Evolutionary conservation across 2,888 invertebrate genomes (phyloP).

Genomic region (Catotricha subobsoleta): DNA sequence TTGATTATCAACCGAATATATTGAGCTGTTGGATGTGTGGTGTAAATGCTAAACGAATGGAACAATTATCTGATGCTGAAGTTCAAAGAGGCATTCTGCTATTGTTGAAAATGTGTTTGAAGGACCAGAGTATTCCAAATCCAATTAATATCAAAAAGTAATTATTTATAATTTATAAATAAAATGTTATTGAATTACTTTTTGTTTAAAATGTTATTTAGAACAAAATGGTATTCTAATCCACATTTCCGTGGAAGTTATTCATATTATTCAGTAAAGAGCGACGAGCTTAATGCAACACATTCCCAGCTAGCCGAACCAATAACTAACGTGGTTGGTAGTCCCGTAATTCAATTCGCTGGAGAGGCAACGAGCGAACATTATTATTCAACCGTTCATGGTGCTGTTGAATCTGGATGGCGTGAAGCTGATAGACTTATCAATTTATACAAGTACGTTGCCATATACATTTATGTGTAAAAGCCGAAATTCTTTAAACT

Average conservation of each 20-base stretch:
- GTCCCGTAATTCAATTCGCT: slow-evolving; percentile 42
- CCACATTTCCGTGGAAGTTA: slow-evolving; percentile 45
- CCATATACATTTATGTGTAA: too few relatives aligned
- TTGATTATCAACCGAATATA: slow-evolving; percentile 42
- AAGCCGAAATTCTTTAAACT: too few relatives aligned
- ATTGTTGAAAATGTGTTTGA: slow-evolving; percentile 23
- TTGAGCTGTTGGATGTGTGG: slow-evolving; percentile 53
- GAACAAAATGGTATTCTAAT: slow-evolving; percentile 47
- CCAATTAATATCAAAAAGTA: slow-evolving; percentile 16
- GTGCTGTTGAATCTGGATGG: slow-evolving; percentile 54
- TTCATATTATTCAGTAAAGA: slow-evolving; percentile 38
- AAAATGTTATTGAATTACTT: not conserved
- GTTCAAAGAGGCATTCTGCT: slow-evolving; percentile 22
- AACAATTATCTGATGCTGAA: slow-evolving; percentile 36
- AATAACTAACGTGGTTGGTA: slow-evolving; percentile 22
- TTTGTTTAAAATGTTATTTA: slow-evolving; percentile 16
- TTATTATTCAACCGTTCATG: slow-evolving; percentile 49
- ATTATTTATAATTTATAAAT: not conserved
- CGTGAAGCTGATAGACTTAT: slow-evolving; percentile 46
- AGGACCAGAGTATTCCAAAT: slow-evolving; percentile 21
- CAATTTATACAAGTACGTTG: too few relatives aligned
- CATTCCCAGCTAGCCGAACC: slow-evolving; percentile 38
- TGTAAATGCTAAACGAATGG: slow-evolving; percentile 40
- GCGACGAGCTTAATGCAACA: slow-evolving; percentile 36
- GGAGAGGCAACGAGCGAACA: slow-evolving; percentile 51